Evolutionary conservation across 2,797 vertebrate genomes (phyloP).

Genomic region (Huso huso): DNA sequence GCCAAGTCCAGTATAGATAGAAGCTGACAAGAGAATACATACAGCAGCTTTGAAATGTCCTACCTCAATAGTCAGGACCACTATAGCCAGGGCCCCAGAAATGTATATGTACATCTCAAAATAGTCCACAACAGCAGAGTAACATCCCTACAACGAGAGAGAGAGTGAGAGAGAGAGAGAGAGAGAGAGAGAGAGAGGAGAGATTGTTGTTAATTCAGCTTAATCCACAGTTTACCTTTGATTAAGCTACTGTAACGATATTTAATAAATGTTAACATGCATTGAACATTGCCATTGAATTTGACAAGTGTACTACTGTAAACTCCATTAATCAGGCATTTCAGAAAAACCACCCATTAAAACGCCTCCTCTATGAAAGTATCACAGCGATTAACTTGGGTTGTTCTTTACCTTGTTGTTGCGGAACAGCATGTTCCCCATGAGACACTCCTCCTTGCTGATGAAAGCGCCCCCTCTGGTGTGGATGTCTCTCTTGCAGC

Average conservation of each 20-base stretch:
- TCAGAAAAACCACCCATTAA: too few species aligned
- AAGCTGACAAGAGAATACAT: too few species aligned
- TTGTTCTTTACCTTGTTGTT: constrained; percentile 70
- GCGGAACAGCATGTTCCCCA: constrained; percentile 56
- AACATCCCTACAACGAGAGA: constrained; percentile 69
- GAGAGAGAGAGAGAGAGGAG: not conserved
- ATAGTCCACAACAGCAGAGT: constrained; percentile 78
- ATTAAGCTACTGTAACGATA: too few species aligned
- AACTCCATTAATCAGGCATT: too few species aligned
- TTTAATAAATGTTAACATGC: too few species aligned
- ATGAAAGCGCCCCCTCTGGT: constrained; percentile 52
- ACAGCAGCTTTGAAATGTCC: constrained; percentile 2
- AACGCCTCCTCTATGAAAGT: too few species aligned
- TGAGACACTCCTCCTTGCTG: constrained; percentile 64
- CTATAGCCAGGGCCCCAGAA: constrained; percentile 80
- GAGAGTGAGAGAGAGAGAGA: not conserved
- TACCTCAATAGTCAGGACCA: constrained; percentile 83
- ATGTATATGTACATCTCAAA: constrained; percentile 85
- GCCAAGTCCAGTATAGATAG: not conserved
- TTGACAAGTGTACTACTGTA: too few species aligned
- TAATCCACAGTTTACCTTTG: too few species aligned
- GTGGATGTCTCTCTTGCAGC: constrained; percentile 68
- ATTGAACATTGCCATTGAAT: too few species aligned
- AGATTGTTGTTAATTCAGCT: not conserved
- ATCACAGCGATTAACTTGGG: too few species aligned